Evolutionary conservation across 2,113 vertebrate species (phyloP).

Genomic region (Gobius niger): DNA sequence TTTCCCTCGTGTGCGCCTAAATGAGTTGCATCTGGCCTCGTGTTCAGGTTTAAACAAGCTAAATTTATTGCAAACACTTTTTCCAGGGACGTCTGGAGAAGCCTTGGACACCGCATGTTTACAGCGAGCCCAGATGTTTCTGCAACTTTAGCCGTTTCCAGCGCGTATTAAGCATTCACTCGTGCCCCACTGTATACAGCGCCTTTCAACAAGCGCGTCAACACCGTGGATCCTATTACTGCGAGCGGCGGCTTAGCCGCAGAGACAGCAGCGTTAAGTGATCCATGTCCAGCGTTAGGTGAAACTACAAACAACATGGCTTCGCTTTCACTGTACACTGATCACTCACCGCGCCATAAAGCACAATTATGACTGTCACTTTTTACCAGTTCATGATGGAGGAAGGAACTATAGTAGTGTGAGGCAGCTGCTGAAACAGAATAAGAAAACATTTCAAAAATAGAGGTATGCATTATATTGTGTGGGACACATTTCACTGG

Average conservation of each 20-base stretch:
- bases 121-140: conserved; percentile 20
- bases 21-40: conserved; percentile 43
- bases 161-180: conserved; percentile 28
- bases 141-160: conserved; percentile 32
- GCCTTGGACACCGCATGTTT: conserved; percentile 36
- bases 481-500: neutral
- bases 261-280: conserved; percentile 29
- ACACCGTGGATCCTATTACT: conserved; percentile 21
- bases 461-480: neutral
- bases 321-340: neutral
- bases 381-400: conserved; percentile 1
- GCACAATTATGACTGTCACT: neutral
- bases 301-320: conserved; percentile 31
- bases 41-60: conserved; percentile 47
- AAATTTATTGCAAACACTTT: conserved; percentile 49
- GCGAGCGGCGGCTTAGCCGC: conserved; percentile 21
- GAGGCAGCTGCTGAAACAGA: conserved; percentile 1
- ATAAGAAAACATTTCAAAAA: neutral
- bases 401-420: neutral
- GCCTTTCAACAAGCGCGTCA: conserved; percentile 15
- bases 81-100: conserved; percentile 25
- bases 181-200: conserved; percentile 22
- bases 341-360: conserved; percentile 8
- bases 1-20: conserved; percentile 36
- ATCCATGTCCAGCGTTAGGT: conserved; percentile 27